These are phyloP conservation scores for Cyprinella venusta DNA, from an alignment of 2,797 vertebrate genomes.

Conservation along the genomic window DNA sequence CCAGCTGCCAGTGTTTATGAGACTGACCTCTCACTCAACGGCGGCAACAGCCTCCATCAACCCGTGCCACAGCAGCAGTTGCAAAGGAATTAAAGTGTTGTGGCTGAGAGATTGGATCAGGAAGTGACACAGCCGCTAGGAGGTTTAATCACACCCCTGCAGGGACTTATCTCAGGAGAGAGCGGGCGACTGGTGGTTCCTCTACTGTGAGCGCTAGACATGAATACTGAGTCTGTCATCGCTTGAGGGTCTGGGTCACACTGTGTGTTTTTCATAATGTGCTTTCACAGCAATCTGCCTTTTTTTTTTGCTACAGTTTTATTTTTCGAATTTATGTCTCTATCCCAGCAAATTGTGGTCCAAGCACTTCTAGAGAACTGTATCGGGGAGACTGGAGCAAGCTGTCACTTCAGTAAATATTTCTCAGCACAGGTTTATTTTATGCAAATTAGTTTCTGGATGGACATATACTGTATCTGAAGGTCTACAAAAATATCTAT, in stretches of 20 bases:
- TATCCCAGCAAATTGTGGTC: conserved; percentile 10
- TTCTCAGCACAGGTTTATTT: background rate
- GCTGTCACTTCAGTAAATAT: background rate
- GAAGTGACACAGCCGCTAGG: conserved; percentile 53
- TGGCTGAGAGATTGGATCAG: conserved; percentile 57
- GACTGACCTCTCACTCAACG: conserved; percentile 60
- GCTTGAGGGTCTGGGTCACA: conserved; percentile 20
- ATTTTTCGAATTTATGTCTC: conserved; percentile 31
- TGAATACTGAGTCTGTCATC: conserved; percentile 29
- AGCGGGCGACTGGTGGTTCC: conserved; percentile 21
- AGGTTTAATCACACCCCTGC: conserved; percentile 54
- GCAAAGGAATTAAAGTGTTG: conserved; percentile 57
- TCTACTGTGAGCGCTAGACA: conserved; percentile 18
- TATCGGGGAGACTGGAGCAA: background rate
- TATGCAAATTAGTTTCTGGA: background rate
- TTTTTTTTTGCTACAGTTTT: conserved; percentile 26
- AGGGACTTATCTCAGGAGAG: conserved; percentile 23
- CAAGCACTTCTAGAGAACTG: conserved; percentile 1
- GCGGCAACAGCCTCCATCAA: conserved; percentile 41
- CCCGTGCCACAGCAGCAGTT: conserved; percentile 32
- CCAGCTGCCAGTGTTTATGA: conserved; percentile 57
- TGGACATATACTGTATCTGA: background rate
- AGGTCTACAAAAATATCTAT: background rate
- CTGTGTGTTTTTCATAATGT: conserved; percentile 32
- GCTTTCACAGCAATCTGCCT: conserved; percentile 28